Base-by-base conservation (phyloP, 2,888 invertebrate species). In the Labia minor region DNA sequence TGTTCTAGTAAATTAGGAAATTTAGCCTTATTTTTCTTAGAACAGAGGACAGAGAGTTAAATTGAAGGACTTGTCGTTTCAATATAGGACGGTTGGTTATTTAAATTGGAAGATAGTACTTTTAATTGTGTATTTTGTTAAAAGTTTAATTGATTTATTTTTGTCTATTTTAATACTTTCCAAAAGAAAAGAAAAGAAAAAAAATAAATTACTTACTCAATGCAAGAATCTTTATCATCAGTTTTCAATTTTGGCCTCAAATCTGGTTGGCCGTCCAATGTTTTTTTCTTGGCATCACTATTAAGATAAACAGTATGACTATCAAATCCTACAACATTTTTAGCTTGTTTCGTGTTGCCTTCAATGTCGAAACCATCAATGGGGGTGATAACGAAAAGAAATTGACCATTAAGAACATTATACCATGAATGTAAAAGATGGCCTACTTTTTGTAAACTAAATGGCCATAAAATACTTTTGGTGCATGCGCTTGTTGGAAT, bases 251-350 rank as follows among this genome's bases (percentile, higher is more conserved):
- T 49, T 8, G 49, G 49, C 14, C 49, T 81, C 19, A 85, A 75
- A 11, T 82, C 81, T 6, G 81, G 74, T 6, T 79, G 80, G 62
- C 85, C 85, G 72, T 81, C 82, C 64, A 81, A 78, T 37, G 82
- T 83, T 73, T 85, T 88, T 78, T 84, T 86, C 73, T 82, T 82
- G 69, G 76, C 81, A 73, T 88, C 87, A 14, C 84, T 81, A 18
- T 87, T 79, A 67, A 86, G 80, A 71, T 87, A 81, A 1, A 86
- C 85, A n/a, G 81, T 78, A 14, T 84, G 76, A 0, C 80, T 74
- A 69, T 86, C 86, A 76, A 81, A 83, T 63, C 73, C 73, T 69
- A 70, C 66, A 1, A 80, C 76, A 3, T 62, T 33, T 21, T 70
- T 69, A 19, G 65, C 66, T 63, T 81, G 77, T 74, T 85, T 86